Evolutionary conservation across 2,113 vertebrate genomes (phyloP).

Genomic region (Sylvicapra grimmia): DNA sequence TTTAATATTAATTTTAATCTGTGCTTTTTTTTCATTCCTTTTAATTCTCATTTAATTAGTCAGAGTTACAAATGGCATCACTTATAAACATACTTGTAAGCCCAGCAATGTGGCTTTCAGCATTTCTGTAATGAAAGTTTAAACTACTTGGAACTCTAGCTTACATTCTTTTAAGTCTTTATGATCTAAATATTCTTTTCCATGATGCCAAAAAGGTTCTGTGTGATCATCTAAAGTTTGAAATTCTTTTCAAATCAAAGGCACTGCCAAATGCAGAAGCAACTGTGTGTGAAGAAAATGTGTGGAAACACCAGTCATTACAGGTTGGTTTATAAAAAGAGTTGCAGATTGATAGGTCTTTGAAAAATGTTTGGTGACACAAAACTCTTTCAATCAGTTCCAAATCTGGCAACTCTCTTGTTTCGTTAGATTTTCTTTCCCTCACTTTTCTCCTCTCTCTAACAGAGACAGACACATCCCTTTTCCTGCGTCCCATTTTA

Average conservation of each 20-base stretch:
- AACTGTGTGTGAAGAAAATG: slow-evolving; percentile 67
- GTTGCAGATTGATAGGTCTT: slow-evolving; percentile 59
- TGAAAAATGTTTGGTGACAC: slow-evolving; percentile 63
- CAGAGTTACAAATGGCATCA: slow-evolving; percentile 47
- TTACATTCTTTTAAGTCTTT: slow-evolving; percentile 64
- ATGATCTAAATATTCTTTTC: slow-evolving; percentile 67
- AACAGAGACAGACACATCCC: slow-evolving; percentile 70
- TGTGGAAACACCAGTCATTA: slow-evolving; percentile 57
- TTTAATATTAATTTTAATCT: slow-evolving; percentile 35
- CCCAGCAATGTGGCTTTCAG: slow-evolving; percentile 51
- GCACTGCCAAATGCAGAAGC: slow-evolving; percentile 61
- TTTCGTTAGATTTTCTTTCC: slow-evolving; percentile 61
- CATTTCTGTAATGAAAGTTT: slow-evolving; percentile 64
- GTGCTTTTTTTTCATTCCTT: slow-evolving; percentile 4
- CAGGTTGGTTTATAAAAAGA: slow-evolving; percentile 69
- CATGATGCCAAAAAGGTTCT: slow-evolving; percentile 59
- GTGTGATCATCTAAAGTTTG: slow-evolving; percentile 65
- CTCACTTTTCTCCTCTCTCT: slow-evolving; percentile 62
- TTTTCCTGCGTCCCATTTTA: slow-evolving; percentile 69
- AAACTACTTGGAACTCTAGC: slow-evolving; percentile 67
- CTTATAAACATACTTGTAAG: slow-evolving; percentile 58
- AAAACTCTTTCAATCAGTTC: slow-evolving; percentile 58
- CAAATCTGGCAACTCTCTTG: slow-evolving; percentile 70
- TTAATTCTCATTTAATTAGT: slow-evolving; percentile 56
- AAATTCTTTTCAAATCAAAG: slow-evolving; percentile 74